phyloP scores from a whole-genome alignment of 2,797 vertebrate species.

The Pyrocephalus nanus region DNA sequence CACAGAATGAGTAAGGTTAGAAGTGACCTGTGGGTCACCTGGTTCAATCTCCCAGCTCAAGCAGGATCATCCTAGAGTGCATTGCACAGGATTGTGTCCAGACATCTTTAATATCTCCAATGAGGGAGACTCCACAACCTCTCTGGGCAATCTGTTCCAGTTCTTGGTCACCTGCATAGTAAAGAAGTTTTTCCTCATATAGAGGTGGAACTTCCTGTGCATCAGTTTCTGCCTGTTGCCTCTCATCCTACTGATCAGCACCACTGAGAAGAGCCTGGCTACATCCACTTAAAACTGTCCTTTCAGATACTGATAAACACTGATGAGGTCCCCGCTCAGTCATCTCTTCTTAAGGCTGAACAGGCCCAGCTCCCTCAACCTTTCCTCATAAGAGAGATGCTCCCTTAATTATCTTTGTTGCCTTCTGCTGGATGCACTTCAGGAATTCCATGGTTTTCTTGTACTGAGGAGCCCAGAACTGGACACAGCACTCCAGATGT shows the following conservation, averaged over 20 bases:
- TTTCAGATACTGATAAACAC: neutral
- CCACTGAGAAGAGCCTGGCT: neutral
- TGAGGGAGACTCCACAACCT: neutral
- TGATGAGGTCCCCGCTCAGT: neutral
- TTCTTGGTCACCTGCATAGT: neutral
- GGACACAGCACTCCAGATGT: neutral
- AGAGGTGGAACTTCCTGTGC: neutral
- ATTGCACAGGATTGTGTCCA: neutral
- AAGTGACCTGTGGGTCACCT: neutral
- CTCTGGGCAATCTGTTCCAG: neutral
- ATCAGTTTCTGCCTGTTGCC: neutral
- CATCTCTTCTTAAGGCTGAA: neutral
- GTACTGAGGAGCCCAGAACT: neutral
- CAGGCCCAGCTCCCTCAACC: neutral
- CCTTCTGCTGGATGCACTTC: neutral
- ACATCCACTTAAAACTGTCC: neutral
- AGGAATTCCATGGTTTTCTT: rapidly evolving
- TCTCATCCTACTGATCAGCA: neutral
- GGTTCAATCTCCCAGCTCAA: neutral
- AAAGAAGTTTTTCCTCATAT: neutral
- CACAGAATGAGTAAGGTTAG: neutral
- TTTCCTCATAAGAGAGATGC: neutral
- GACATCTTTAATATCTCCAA: neutral
- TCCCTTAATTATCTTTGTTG: neutral
- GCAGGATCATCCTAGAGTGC: neutral